These are phyloP conservation scores for Macrotis lagotis DNA, from an alignment of 2,113 vertebrate genomes.

Conservation along the genomic window DNA sequence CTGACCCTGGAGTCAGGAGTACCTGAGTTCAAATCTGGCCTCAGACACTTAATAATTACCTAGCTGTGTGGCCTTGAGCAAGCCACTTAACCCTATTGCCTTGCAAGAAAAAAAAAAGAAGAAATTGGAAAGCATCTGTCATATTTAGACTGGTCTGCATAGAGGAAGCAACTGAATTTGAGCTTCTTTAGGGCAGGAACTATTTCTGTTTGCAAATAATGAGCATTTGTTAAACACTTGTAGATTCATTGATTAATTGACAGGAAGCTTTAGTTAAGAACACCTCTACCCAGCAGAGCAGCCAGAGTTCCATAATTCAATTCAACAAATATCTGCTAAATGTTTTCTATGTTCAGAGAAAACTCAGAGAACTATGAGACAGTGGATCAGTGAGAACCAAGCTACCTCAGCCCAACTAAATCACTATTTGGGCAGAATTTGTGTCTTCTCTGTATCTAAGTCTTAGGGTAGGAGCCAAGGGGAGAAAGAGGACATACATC, in stretches of 20 bases:
- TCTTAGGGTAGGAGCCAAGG: background rate
- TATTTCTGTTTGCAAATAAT: background rate
- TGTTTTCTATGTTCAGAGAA: background rate
- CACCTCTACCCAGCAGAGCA: background rate
- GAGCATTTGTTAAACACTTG: background rate
- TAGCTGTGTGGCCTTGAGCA: no score
- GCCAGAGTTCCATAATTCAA: background rate
- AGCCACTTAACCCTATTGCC: no score
- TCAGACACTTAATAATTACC: no score
- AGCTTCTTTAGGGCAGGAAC: background rate
- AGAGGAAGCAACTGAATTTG: background rate
- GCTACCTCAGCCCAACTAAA: background rate
- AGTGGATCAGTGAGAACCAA: background rate
- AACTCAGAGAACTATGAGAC: background rate
- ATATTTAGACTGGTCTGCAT: background rate
- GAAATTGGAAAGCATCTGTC: background rate
- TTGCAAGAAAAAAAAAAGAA: no score
- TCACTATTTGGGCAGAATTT: background rate
- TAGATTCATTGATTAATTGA: background rate
- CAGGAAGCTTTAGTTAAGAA: background rate
- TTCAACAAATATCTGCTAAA: no score
- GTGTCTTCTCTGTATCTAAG: background rate
- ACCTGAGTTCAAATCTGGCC: no score
- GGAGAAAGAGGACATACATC: background rate
- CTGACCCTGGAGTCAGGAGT: no score